A percentile compares a stretch with the other conserved stretches of the same genome.
These are phyloP conservation scores for Bambusicola thoracicus DNA, from an alignment of 2,113 vertebrate species.

Conservation along the genomic window DNA sequence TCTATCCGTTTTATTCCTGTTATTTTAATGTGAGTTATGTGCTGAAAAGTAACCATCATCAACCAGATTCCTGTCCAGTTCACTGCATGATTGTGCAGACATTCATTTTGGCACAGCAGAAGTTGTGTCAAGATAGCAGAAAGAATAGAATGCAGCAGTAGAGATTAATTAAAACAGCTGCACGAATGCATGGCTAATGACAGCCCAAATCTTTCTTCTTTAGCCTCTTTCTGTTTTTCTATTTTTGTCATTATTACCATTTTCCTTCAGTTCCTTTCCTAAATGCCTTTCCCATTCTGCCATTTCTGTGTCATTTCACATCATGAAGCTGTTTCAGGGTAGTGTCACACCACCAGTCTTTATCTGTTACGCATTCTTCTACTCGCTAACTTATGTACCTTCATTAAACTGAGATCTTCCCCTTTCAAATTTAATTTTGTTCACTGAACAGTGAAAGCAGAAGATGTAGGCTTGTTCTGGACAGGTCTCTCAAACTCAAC, in stretches of 20 bases:
- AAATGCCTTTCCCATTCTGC: background rate
- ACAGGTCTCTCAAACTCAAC: background rate
- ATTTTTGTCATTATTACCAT: background rate
- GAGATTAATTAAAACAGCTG: background rate
- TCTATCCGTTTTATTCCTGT: background rate
- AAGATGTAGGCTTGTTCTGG: background rate
- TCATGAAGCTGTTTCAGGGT: background rate
- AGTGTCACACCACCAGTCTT: background rate
- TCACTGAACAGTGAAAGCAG: background rate
- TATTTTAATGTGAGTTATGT: background rate
- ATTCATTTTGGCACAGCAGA: background rate
- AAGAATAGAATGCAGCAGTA: background rate
- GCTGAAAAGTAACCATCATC: background rate
- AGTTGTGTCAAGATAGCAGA: background rate
- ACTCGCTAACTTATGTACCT: background rate
- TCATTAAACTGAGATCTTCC: background rate
- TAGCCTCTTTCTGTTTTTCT: background rate
- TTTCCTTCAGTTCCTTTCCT: background rate
- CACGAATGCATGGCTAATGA: background rate
- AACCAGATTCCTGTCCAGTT: background rate
- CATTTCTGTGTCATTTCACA: background rate
- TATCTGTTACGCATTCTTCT: background rate
- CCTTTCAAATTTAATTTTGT: background rate
- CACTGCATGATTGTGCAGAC: background rate
- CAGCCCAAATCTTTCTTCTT: background rate